Percentiles rank a stretch among this genome's conserved stretches.
phyloP scores from a whole-genome alignment of 92 coral and sea anemone species.

The Umimayanthus kanabou region DNA sequence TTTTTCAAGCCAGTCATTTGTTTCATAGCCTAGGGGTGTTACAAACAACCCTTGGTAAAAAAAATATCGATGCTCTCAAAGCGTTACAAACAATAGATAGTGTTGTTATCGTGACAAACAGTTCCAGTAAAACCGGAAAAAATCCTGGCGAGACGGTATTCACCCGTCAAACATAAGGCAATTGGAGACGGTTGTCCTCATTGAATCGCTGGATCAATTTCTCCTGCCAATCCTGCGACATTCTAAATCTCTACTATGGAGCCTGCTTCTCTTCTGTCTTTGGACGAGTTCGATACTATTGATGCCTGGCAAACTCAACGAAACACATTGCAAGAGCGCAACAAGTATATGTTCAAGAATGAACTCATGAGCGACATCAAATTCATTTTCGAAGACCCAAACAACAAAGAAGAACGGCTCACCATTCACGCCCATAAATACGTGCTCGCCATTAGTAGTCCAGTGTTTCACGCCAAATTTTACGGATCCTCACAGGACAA shows the following conservation, averaged over 20 bases:
- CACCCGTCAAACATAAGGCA: too few species aligned
- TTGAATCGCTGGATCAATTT: too few species aligned
- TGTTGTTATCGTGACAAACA: too few species aligned
- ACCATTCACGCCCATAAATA: conserved; percentile 50
- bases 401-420: background rate
- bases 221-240: too few species aligned
- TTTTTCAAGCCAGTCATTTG: too few species aligned
- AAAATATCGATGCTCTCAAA: too few species aligned
- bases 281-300: background rate
- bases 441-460: conserved; percentile 49
- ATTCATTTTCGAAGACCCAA: conserved; percentile 29
- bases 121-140: too few species aligned
- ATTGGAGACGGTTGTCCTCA: too few species aligned
- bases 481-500: conserved; percentile 47
- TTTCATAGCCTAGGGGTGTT: too few species aligned
- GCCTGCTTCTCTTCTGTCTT: background rate
- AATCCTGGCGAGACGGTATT: too few species aligned
- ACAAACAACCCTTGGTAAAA: too few species aligned
- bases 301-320: conserved; percentile 49
- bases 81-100: too few species aligned
- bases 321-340: conserved; percentile 36
- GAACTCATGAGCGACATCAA: conserved; percentile 47
- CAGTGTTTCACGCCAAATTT: conserved; percentile 49
- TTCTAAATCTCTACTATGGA: background rate
- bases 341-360: conserved; percentile 52